These are phyloP conservation scores for mouse (Mus musculus) DNA, from an alignment of 2,113 vertebrate species.

Conservation along the genomic window DNA sequence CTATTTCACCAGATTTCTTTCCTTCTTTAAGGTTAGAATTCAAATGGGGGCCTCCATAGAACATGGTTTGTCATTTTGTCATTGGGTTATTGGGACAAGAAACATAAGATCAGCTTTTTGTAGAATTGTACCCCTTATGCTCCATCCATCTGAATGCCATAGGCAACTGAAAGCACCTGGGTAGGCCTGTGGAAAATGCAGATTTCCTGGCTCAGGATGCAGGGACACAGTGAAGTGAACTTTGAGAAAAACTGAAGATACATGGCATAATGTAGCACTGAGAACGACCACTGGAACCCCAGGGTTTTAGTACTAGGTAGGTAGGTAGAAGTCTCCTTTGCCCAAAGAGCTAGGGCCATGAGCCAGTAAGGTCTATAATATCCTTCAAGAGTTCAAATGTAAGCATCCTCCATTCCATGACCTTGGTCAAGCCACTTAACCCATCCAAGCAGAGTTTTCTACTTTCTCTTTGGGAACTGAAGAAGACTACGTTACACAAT, in stretches of 20 bases:
- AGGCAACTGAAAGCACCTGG: neutral
- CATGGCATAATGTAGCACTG: neutral
- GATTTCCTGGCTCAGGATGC: neutral
- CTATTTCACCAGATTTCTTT: neutral
- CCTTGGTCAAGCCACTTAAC: neutral
- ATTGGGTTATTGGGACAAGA: neutral
- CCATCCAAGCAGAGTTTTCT: neutral
- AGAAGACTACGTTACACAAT: neutral
- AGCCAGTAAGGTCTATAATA: neutral
- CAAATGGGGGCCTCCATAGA: neutral
- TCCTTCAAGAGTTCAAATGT: neutral
- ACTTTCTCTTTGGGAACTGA: neutral
- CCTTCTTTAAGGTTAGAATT: neutral
- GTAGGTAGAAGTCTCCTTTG: neutral
- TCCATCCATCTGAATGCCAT: neutral
- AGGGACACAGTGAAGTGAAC: neutral
- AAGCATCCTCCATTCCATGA: neutral
- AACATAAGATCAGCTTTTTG: neutral
- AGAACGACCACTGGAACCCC: neutral
- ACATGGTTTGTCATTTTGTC: neutral
- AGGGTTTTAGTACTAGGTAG: neutral
- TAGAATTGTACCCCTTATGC: rapidly evolving
- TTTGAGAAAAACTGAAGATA: neutral
- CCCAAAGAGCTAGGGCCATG: neutral
- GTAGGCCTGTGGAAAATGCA: neutral